Conservation (phyloP, 2,888 invertebrate genomes). For the Germaria angustata region DNA sequence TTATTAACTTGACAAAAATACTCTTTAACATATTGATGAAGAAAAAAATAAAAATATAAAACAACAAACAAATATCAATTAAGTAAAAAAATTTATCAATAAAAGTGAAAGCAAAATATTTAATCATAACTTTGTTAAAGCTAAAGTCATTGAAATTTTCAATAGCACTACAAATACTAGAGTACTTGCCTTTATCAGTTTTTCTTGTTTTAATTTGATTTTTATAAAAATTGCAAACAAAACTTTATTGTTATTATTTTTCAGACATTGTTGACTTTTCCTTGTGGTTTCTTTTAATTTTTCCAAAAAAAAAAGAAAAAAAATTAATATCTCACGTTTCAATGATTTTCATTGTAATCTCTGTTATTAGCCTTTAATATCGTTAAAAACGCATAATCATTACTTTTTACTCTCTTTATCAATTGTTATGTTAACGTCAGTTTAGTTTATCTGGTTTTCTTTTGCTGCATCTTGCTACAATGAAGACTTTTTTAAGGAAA, state of each 20-base stretch:
- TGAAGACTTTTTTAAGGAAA: neutral
- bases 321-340: constrained; percentile 66
- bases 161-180: constrained; percentile 12
- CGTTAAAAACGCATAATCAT: constrained; percentile 70
- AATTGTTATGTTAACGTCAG: constrained; percentile 55
- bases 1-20: constrained; percentile 48
- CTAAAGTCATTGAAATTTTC: constrained; percentile 33
- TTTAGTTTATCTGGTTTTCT: constrained; percentile 5
- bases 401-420: constrained; percentile 66
- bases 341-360: constrained; percentile 65
- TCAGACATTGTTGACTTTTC: constrained; percentile 41
- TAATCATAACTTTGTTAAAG: constrained; percentile 44
- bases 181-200: constrained; percentile 3
- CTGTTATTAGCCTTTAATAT: constrained; percentile 68
- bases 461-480: constrained; percentile 4
- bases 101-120: constrained; percentile 69
- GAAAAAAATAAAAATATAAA: constrained; percentile 2
- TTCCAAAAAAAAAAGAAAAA: neutral
- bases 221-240: neutral
- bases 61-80: constrained; percentile 16
- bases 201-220: constrained; percentile 17
- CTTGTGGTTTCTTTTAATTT: constrained; percentile 28
- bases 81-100: constrained; percentile 58
- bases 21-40: neutral
- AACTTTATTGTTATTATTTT: constrained; percentile 26